Evolutionary conservation across 2,797 vertebrate genomes (phyloP), one percentile per base, ranked within the genome.

Genomic region (Gambelia wislizenii): DNA sequence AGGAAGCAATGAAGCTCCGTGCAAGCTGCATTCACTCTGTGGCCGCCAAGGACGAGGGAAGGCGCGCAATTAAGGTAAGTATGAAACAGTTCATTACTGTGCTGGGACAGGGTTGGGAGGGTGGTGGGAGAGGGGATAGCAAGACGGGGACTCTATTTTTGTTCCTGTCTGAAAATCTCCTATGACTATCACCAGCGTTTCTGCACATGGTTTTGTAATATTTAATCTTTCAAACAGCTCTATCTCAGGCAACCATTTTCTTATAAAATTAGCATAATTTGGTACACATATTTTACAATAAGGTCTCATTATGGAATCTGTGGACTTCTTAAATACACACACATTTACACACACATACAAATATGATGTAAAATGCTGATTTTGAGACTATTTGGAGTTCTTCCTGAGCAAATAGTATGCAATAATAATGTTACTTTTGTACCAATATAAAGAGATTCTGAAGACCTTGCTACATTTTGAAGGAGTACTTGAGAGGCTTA

Each of bases 191-290:
- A 14, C 67, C 0, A 18, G 77, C 84, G 44, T 59, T 92, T 59
- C 86, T 16, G 59, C 87, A 49, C 16, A 54, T 92, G 85, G 86
- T 85, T 83, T 42, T 59, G 59, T 7, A 59, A 5, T 64, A 49
- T 74, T 39, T 74, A 74, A 42, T 47, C 42, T 54, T 81, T 83
- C 54, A 91, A 83, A 84, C 9, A 91, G 42, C n/a, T 82, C 82
- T 6, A 88, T 5, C 36, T 77, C 81, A 91, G 80, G 69, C 93
- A 89, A 6, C n/a, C n/a, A 83, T 33, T 54, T 20, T 70, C 44
- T 47, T n/a, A 44, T 18, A 59, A 83, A 67, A 72, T 39, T 44
- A 84, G n/a, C 18, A 36, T n/a, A 25, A 6, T 2, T n/a, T 70
- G 20, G 22, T 54, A 70, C 49, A 84, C 83, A 39, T 39, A 54